A percentile compares a stretch with the other conserved stretches of the same genome.
Evolutionary conservation across 2,113 vertebrate species (phyloP).

Genomic region (Bubo scandiacus): DNA sequence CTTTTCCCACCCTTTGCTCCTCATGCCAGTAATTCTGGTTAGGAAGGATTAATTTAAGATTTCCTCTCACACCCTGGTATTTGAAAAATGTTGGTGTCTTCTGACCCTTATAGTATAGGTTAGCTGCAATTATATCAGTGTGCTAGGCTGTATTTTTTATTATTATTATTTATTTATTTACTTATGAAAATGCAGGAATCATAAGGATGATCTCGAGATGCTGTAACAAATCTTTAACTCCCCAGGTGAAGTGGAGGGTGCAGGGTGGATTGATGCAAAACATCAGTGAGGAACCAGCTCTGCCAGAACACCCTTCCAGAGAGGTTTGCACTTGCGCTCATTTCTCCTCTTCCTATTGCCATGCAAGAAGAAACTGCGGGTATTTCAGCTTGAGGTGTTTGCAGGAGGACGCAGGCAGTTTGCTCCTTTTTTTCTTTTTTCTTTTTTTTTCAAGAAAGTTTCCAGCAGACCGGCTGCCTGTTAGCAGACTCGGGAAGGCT

Average conservation of each 20-base stretch:
- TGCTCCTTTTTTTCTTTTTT: background rate
- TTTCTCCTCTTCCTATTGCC: background rate
- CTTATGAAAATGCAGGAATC: background rate
- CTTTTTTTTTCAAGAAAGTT: background rate
- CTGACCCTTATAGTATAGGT: background rate
- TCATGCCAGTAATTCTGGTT: background rate
- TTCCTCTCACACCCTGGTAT: background rate
- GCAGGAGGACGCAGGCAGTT: background rate
- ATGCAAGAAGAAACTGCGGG: fast-evolving
- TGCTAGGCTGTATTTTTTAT: background rate
- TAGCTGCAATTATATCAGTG: background rate
- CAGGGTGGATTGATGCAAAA: too few species aligned
- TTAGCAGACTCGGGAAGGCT: background rate
- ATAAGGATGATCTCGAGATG: fast-evolving
- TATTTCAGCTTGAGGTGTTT: fast-evolving
- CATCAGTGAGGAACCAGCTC: too few species aligned
- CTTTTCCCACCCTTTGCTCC: background rate
- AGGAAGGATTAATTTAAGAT: background rate
- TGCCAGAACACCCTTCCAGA: background rate
- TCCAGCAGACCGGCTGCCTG: too few species aligned
- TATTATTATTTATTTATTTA: background rate
- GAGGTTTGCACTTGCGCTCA: too few species aligned
- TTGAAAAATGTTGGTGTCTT: background rate
- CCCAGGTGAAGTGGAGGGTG: fast-evolving
- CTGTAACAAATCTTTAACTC: background rate